These are phyloP conservation scores for Limnodromus scolopaceus DNA, from an alignment of 2,797 vertebrate species.

Conservation along the genomic window DNA sequence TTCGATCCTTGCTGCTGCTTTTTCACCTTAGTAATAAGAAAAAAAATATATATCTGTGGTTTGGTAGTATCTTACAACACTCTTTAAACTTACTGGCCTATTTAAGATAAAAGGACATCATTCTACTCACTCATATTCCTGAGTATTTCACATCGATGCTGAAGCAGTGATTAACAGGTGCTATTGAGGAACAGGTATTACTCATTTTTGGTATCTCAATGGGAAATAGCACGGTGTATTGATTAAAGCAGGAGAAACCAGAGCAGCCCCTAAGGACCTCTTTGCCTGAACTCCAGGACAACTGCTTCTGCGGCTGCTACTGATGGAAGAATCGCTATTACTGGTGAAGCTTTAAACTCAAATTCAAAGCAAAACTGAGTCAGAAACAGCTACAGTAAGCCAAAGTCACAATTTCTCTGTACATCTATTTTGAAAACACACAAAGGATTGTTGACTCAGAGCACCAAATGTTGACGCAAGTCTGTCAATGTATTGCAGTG, in stretches of 20 bases:
- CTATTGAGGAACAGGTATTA: not conserved
- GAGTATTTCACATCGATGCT: not conserved
- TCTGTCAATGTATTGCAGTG: not conserved
- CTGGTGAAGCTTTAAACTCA: not conserved
- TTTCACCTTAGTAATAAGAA: not conserved
- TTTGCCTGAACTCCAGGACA: not conserved
- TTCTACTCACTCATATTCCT: slow-evolving; percentile 7
- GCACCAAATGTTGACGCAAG: not conserved
- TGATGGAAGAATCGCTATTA: not conserved
- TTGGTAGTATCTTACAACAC: not conserved
- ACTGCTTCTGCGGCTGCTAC: not conserved
- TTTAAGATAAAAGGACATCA: not conserved
- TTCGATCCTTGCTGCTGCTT: not conserved
- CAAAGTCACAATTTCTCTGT: not conserved
- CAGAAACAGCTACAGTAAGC: not conserved
- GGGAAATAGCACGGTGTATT: not conserved
- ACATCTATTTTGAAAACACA: not conserved
- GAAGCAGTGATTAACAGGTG: not conserved
- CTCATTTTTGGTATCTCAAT: not conserved
- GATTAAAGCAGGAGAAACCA: not conserved
- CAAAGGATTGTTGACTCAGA: not conserved
- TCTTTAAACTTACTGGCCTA: not conserved
- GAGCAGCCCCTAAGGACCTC: not conserved
- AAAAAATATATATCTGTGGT: not conserved
- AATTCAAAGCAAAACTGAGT: not conserved